Evolutionary conservation across 2,113 vertebrate genomes (phyloP).

Genomic region (Pygoscelis adeliae): DNA sequence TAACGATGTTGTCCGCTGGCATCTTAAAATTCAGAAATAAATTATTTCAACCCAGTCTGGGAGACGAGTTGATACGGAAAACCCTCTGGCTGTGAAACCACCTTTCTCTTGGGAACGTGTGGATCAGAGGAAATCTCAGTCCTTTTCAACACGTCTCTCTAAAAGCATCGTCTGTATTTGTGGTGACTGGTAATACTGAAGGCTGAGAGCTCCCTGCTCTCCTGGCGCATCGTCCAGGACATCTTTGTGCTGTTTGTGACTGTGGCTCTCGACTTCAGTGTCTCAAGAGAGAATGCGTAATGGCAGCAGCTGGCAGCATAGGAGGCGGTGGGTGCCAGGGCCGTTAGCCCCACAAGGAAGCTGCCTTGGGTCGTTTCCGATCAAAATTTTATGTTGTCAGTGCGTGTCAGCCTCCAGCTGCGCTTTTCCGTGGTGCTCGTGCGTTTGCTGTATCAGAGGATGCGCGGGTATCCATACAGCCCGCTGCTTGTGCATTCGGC

Average conservation of each 20-base stretch:
- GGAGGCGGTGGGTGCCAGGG: neutral
- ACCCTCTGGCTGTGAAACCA: neutral
- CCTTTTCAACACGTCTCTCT: neutral
- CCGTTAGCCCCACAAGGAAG: neutral
- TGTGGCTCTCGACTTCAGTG: neutral
- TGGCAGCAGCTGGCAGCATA: neutral
- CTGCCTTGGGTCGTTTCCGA: neutral
- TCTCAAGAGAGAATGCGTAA: neutral
- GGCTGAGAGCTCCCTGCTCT: neutral
- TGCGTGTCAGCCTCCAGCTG: neutral
- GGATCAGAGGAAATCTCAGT: neutral
- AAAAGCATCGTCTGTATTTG: neutral
- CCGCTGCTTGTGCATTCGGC: accelerated
- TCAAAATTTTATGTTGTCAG: neutral
- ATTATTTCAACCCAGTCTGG: neutral
- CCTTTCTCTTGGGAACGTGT: neutral
- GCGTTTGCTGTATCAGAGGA: neutral
- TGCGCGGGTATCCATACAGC: accelerated
- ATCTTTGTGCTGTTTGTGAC: neutral
- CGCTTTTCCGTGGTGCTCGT: neutral
- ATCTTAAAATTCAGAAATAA: neutral
- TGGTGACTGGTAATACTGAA: neutral
- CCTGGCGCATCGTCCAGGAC: neutral
- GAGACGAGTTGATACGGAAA: neutral
- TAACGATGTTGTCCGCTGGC: neutral